Conservation (phyloP, 2,888 invertebrate species). For the Cotesia congregata region DNA sequence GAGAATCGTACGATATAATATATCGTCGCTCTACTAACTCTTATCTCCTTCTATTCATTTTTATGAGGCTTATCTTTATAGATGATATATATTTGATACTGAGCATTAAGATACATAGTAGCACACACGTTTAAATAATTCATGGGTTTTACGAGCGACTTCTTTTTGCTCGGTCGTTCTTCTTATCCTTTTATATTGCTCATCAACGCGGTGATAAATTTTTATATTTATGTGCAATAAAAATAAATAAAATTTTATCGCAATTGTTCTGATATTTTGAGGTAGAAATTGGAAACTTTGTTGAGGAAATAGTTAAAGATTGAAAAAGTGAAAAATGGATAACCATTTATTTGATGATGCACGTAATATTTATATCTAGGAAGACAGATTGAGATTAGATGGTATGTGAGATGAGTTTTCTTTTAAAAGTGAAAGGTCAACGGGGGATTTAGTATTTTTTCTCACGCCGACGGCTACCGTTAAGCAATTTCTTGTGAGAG, state of each 20-base stretch:
- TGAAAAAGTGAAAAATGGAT: too few relatives aligned
- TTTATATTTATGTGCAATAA: not conserved
- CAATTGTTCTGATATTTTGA: too few relatives aligned
- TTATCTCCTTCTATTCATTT: not conserved
- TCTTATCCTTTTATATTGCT: not conserved
- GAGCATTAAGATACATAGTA: slow-evolving; percentile 57
- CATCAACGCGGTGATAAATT: slow-evolving; percentile 12
- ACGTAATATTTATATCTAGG: not conserved
- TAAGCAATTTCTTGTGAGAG: slow-evolving; percentile 30
- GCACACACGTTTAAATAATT: slow-evolving; percentile 61
- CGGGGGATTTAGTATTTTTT: slow-evolving; percentile 36
- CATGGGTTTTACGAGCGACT: slow-evolving; percentile 61
- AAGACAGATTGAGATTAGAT: not conserved
- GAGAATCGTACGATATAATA: slow-evolving; percentile 78
- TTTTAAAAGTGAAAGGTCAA: slow-evolving; percentile 37
- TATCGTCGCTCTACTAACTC: slow-evolving; percentile 48
- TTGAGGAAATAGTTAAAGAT: too few relatives aligned
- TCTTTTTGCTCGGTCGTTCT: slow-evolving; percentile 3
- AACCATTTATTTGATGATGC: not conserved
- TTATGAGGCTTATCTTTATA: slow-evolving; percentile 20
- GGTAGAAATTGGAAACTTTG: too few relatives aligned
- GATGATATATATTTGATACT: slow-evolving; percentile 13
- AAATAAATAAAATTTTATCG: too few relatives aligned
- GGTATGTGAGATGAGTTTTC: slow-evolving; percentile 9
- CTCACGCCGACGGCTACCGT: slow-evolving; percentile 38